Conservation (phyloP, 1,140 invertebrate genomes). For the Rhagoletis pomonella region DNA sequence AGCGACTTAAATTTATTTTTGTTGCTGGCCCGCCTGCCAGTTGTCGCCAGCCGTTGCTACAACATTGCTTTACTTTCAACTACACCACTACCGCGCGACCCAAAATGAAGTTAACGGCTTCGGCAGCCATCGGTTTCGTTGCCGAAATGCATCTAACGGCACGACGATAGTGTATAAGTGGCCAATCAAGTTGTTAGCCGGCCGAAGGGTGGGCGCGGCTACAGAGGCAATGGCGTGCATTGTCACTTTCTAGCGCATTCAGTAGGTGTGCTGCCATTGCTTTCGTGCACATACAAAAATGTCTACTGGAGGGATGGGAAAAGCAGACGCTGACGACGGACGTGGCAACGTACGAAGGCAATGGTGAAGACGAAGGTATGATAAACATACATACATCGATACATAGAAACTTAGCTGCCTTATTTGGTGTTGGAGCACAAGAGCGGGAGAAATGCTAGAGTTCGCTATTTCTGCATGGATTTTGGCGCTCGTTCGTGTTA, state of each 20-base stretch:
- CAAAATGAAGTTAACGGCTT: constrained; percentile 21
- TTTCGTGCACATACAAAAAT: neutral
- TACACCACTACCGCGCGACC: constrained; percentile 7
- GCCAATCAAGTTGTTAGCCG: constrained; percentile 66
- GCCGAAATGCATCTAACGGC: constrained; percentile 13
- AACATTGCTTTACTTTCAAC: neutral
- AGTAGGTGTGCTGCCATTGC: neutral
- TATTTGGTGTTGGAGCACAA: constrained; percentile 1
- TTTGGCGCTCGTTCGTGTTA: neutral
- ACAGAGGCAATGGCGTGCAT: neutral
- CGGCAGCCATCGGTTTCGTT: constrained; percentile 36
- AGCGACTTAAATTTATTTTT: neutral
- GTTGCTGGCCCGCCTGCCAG: constrained; percentile 18
- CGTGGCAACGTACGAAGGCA: neutral
- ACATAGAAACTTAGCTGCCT: neutral
- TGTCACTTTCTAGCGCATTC: neutral
- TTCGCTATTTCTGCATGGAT: neutral
- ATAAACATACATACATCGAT: too few species aligned
- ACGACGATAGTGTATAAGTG: constrained; percentile 55
- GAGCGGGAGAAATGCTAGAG: constrained; percentile 30
- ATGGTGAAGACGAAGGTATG: neutral
- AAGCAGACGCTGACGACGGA: neutral
- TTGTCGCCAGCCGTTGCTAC: neutral
- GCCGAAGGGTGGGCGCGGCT: constrained; percentile 65
- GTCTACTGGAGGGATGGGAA: neutral